These are phyloP conservation scores for Brienomyrus brachyistius DNA, from an alignment of 2,113 vertebrate genomes.

Conservation along the genomic window DNA sequence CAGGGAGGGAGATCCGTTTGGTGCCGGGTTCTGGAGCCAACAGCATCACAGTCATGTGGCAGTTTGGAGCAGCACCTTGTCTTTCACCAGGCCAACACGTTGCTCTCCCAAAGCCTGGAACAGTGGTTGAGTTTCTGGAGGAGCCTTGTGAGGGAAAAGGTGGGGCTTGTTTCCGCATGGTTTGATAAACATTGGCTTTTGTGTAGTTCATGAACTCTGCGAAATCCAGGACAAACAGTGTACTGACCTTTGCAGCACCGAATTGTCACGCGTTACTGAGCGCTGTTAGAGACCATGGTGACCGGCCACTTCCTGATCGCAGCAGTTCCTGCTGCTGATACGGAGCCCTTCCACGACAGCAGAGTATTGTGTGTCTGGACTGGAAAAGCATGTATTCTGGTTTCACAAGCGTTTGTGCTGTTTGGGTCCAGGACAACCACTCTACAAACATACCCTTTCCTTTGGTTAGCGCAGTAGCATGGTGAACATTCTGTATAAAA, in stretches of 20 bases:
- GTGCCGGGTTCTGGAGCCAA: not conserved
- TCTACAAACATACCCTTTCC: not conserved
- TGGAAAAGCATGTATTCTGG: not conserved
- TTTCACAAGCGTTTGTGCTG: not conserved
- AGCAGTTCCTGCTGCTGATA: not conserved
- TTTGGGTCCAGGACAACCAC: not conserved
- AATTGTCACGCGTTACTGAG: not conserved
- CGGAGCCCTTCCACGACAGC: not conserved
- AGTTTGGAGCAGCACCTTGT: not conserved
- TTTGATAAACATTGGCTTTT: not conserved
- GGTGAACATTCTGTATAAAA: not conserved
- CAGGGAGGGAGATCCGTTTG: not conserved
- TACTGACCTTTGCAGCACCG: not conserved
- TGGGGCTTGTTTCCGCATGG: not conserved
- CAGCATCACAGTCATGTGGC: not conserved
- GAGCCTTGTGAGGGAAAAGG: not conserved
- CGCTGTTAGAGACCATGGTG: not conserved
- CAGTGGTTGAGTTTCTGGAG: not conserved
- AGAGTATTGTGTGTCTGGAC: not conserved
- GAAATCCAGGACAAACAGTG: not conserved
- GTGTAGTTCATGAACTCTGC: not conserved
- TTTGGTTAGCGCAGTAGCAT: not conserved
- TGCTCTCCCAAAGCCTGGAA: not conserved
- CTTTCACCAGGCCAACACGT: not conserved
- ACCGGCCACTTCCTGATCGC: not conserved